phyloP scores from a whole-genome alignment of 1,140 invertebrate species.

The Paraescarpia echinospica region DNA sequence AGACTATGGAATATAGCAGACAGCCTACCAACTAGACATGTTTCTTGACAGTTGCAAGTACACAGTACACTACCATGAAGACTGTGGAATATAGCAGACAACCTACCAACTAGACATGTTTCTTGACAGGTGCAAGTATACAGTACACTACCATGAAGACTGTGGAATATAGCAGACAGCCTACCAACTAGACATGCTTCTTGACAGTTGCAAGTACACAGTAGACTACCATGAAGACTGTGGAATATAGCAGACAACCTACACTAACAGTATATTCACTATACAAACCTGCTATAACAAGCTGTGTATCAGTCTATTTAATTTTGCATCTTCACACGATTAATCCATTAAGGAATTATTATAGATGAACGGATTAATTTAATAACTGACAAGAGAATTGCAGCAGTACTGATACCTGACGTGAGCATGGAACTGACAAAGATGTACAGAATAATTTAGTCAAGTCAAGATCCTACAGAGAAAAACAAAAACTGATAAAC shows the following conservation, averaged over 20 bases:
- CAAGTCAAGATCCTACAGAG: too few relatives aligned
- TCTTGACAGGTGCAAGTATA: too few relatives aligned
- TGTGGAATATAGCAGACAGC: neutral
- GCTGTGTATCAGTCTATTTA: neutral
- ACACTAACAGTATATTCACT: neutral
- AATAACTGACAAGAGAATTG: neutral
- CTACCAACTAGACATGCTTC: neutral
- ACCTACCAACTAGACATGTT: neutral
- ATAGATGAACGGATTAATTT: neutral
- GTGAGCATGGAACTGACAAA: too few relatives aligned
- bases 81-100: neutral
- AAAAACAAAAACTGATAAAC: too few relatives aligned
- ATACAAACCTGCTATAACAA: neutral
- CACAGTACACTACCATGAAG: neutral
- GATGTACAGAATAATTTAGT: too few relatives aligned
- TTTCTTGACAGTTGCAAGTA: too few relatives aligned
- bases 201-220: too few relatives aligned
- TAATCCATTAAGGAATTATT: neutral
- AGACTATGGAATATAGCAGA: neutral
- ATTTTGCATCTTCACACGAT: neutral
- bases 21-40: neutral
- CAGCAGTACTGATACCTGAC: neutral
- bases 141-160: neutral
- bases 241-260: neutral
- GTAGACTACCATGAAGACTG: neutral